phyloP scores from a whole-genome alignment of 2,113 vertebrate genomes.

The Anseranas semipalmata region DNA sequence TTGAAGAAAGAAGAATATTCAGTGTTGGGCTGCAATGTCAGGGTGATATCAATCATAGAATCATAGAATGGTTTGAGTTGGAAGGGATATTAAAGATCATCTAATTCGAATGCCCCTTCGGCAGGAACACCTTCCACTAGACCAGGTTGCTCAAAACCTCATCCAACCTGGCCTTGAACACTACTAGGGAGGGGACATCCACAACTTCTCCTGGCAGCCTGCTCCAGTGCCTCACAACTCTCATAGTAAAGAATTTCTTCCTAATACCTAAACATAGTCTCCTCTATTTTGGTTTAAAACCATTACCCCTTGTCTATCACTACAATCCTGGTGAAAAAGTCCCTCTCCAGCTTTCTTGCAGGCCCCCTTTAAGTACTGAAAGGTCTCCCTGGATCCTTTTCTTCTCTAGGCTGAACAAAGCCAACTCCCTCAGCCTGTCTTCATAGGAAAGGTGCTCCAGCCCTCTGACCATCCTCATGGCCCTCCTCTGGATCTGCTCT shows the following conservation, averaged over 20 bases:
- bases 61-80: not conserved
- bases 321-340: not conserved
- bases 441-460: not conserved
- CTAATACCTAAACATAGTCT: not conserved
- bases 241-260: not conserved
- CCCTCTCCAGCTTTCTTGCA: not conserved
- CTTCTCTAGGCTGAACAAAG: not conserved
- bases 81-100: not conserved
- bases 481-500: not conserved
- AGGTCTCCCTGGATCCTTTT: not conserved
- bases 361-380: not conserved
- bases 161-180: not conserved
- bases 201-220: not conserved
- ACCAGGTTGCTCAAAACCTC: not conserved
- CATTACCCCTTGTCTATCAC: not conserved
- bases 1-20: not conserved
- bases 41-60: not conserved
- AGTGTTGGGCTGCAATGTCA: not conserved
- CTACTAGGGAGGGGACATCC: not conserved
- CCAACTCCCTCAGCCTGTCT: not conserved
- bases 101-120: not conserved
- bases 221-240: not conserved
- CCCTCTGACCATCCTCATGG: not conserved
- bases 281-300: not conserved
- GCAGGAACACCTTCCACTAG: not conserved